These are phyloP conservation scores for Paralinhomoeus sp. DNA, from an alignment of 2,888 invertebrate genomes.

Conservation along the genomic window DNA sequence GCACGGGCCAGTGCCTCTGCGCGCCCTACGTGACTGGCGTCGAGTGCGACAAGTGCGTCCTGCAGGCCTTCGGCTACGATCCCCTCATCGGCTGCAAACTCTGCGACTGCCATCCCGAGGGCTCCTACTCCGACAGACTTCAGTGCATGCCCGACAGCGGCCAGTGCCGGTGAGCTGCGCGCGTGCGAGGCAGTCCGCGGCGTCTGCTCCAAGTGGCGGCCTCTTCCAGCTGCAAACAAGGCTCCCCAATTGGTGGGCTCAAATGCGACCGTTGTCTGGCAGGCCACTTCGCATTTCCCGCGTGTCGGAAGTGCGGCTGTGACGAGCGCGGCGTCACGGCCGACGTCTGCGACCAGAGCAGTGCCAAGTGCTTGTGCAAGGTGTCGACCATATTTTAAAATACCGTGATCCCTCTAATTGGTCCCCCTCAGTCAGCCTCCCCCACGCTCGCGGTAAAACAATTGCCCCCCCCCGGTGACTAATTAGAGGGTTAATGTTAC, in stretches of 20 bases:
- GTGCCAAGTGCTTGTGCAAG: constrained; percentile 56
- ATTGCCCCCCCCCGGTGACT: too few relatives aligned
- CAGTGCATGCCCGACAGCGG: constrained; percentile 73
- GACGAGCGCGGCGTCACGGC: constrained; percentile 46
- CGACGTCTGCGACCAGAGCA: constrained; percentile 59
- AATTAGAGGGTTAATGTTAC: too few relatives aligned
- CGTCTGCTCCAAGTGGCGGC: neutral
- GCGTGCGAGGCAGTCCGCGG: neutral
- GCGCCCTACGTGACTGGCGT: constrained; percentile 68
- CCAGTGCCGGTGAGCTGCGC: constrained; percentile 39
- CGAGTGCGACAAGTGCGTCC: constrained; percentile 64
- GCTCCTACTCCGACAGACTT: constrained; percentile 46
- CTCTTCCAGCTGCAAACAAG: constrained; percentile 42
- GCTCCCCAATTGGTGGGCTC: constrained; percentile 65
- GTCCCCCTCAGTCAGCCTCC: too few relatives aligned
- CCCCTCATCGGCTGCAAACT: constrained; percentile 79
- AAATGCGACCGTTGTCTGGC: constrained; percentile 64
- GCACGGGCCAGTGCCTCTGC: constrained; percentile 71
- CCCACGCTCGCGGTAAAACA: too few relatives aligned
- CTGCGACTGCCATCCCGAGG: constrained; percentile 65
- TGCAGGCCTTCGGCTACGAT: constrained; percentile 72
- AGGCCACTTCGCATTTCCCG: constrained; percentile 56
- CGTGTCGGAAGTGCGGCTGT: constrained; percentile 61
- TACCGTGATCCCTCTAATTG: too few relatives aligned
- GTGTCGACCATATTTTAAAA: constrained; percentile 7